Base-by-base conservation (phyloP, 2,797 vertebrate genomes). In the Molothrus ater region DNA sequence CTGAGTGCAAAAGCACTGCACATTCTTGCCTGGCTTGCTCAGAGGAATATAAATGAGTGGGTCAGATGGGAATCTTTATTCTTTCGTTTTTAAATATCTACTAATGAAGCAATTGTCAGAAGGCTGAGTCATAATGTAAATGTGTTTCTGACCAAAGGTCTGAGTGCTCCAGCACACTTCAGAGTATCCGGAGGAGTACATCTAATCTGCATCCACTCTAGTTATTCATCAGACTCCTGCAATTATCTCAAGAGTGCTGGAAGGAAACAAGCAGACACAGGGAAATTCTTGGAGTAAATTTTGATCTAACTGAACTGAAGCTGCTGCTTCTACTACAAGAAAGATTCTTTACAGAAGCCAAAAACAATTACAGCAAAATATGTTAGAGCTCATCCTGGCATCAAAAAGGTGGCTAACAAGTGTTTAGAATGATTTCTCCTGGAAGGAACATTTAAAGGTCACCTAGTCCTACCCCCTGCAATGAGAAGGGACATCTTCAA, bases 121-220 rank as follows among this genome's bases (percentile, higher is more conserved):
- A 93, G 89, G 50, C 64, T 80, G 85, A 83, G 43, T 88, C 73
- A 50, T 64, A 57, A 84, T 47, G 80, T 64, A 94, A 88, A 79
- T 61, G 47, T 63, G 14, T 29, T 88, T 75, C 76, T 86, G 80
- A 72, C 70, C 71, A 59, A 68, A 65, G 66, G 80, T 88, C 86
- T 95, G 78, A 18, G 47, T 73, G 17, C 68, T 82, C n/a, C 51
- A 70, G 64, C 54, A 68, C 56, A 48, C 45, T 79, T 75, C 73
- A 81, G 80, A 79, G 40, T n/a, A 92, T 38, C 76, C 38, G 45
- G 80, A 65, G 32, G 78, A 94, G 51, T 73, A 32, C 32, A 51
- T 38, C 69, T 26, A 47, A 80, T 54, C 51, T 95, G 54, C 42
- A 69, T 26, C 74, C 80, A 60, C 68, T 88, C 66, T 2, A 79